phyloP scores from a whole-genome alignment of 2,113 vertebrate genomes.

The Sterna hirundo region DNA sequence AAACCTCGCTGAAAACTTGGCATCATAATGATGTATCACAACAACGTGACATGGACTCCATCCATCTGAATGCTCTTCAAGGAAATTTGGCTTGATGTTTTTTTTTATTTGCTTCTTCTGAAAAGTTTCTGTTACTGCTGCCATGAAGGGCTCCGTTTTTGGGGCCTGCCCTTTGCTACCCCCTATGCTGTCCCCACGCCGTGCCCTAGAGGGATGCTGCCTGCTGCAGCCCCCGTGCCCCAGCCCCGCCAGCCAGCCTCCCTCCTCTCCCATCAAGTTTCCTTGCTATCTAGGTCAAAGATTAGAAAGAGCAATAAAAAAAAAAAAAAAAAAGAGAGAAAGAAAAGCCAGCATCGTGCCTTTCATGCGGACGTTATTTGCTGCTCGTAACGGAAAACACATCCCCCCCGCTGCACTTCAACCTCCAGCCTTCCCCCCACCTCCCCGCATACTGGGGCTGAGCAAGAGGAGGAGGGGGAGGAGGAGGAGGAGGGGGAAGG shows the following conservation, averaged over 20 bases:
- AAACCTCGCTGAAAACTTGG: slow-evolving; percentile 14
- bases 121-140: neutral
- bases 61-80: neutral
- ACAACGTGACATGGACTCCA: neutral
- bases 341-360: neutral
- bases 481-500: neutral
- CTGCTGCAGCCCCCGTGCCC: neutral
- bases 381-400: neutral
- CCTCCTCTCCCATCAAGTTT: neutral
- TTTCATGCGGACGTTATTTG: slow-evolving; percentile 42
- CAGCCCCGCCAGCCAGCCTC: neutral
- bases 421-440: neutral
- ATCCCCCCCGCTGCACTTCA: neutral
- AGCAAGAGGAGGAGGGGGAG: neutral
- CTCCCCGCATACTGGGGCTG: neutral
- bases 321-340: neutral
- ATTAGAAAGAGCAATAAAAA: slow-evolving; percentile 19
- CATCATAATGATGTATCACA: neutral
- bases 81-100: neutral
- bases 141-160: neutral
- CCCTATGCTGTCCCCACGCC: rapidly evolving
- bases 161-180: neutral
- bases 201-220: neutral
- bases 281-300: slow-evolving; percentile 54
- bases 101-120: neutral